Evolutionary conservation across 2,888 invertebrate genomes (phyloP), one percentile per base, ranked within the genome.

Genomic region (Volucella inflata): DNA sequence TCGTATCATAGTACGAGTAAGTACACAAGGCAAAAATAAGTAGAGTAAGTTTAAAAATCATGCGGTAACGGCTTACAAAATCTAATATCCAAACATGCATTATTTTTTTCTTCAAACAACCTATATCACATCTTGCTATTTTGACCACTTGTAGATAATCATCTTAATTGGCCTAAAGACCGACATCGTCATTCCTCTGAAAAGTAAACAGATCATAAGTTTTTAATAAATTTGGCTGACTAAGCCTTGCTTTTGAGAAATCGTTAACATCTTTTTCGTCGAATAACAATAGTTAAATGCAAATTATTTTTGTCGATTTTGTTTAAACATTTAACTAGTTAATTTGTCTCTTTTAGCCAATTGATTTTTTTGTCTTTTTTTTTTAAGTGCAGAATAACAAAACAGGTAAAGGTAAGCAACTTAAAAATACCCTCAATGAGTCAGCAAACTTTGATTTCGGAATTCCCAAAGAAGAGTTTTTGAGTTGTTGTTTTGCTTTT

Each of bases 321-420:
- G 42, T 57, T 64, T 65, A 51, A 48, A 46, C 44, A 68, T 42
- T 46, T 30, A 46, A 30, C 30, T 68, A 44, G 11, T 42, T 8
- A 17, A 8, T 44, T 51, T 76, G 10, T 30, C 51, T 21, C 8
- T 36, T 51, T 51, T 12, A 3, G 40, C 38, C 40, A 40, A 16
- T 40, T 59, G 2, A 8, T 30, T 38, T 14, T 17, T 57, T 74
- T 67, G 12, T 44, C 38, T 53, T 60, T 17, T 65, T 53, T 14
- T 57, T 70, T 46, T 60, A 21, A 21, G 21, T 21, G 59, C 50
- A 71, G 68, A 77, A 68, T 64, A 57, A 30, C 70, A 48, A 78
- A 82, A 60, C 51, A 77, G 71, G 78, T 82, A 48, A 78, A 82
- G 71, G 77, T 67, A 72, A 77, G 60, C 72, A n/a, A 36, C 50